A percentile compares a stretch with the other conserved stretches of the same genome.
Evolutionary conservation across 2,797 vertebrate genomes (phyloP).

Genomic region (Fistularia tabacaria): DNA sequence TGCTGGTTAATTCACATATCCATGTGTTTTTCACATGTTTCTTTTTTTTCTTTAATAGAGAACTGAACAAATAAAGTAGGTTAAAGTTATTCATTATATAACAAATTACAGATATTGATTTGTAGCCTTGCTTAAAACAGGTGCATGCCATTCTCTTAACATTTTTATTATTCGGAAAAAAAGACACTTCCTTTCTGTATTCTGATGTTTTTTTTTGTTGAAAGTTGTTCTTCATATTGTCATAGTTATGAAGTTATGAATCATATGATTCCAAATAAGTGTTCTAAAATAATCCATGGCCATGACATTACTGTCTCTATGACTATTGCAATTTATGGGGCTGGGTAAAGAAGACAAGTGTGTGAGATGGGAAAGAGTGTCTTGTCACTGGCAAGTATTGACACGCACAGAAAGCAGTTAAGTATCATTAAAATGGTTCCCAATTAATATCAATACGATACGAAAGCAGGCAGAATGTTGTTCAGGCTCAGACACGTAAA

Average conservation of each 20-base stretch:
- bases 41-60: neutral
- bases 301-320: no score
- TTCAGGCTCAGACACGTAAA: constrained; percentile 38
- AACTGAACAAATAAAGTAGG: neutral
- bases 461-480: constrained; percentile 30
- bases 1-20: constrained; percentile 4
- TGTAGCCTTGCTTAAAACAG: no score
- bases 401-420: constrained; percentile 60
- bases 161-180: no score
- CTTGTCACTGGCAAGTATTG: constrained; percentile 56
- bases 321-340: constrained; percentile 62
- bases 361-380: constrained; percentile 43
- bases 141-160: no score
- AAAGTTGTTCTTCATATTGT: no score
- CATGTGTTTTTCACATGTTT: constrained; percentile 7
- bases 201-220: no score
- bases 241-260: no score
- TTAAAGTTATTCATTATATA: neutral
- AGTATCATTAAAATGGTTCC: constrained; percentile 64
- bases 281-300: no score
- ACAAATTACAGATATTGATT: no score
- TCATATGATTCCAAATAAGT: no score
- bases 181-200: no score
- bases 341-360: constrained; percentile 47
- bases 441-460: constrained; percentile 73